Percentiles rank a stretch among this genome's conserved stretches.
Conservation (phyloP, 2,888 invertebrate species). For the Entomobrya proxima region DNA sequence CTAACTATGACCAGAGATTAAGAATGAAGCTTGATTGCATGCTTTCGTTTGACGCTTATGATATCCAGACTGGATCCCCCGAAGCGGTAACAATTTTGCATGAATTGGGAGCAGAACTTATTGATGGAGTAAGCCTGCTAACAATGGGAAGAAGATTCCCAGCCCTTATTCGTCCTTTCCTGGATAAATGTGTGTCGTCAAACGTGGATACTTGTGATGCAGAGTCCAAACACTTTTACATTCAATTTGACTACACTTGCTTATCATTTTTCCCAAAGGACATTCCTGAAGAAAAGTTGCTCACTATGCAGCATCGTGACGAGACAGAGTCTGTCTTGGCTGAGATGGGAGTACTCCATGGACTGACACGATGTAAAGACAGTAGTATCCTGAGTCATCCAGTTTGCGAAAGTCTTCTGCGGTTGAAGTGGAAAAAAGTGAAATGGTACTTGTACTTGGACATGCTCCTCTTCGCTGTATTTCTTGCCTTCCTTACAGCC, state of each 20-base stretch:
- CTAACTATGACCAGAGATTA: too few relatives aligned
- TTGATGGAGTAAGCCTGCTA: conserved; percentile 74
- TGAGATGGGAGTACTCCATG: conserved; percentile 75
- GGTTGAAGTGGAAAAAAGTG: conserved; percentile 76
- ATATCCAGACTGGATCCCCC: conserved; percentile 74
- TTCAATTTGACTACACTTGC: conserved; percentile 75
- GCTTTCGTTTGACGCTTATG: neutral
- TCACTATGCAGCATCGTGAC: conserved; percentile 74
- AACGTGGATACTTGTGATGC: conserved; percentile 75
- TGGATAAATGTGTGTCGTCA: conserved; percentile 75
- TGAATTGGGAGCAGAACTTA: conserved; percentile 75
- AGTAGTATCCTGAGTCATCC: conserved; percentile 75
- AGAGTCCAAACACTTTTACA: conserved; percentile 75
- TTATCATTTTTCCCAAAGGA: conserved; percentile 75
- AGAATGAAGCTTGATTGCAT: too few relatives aligned
- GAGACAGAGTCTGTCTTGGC: conserved; percentile 74
- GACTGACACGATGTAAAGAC: conserved; percentile 74
- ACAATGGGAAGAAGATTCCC: conserved; percentile 75
- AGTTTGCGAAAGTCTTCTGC: conserved; percentile 75
- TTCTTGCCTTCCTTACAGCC: conserved; percentile 75
- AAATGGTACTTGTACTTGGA: conserved; percentile 76
- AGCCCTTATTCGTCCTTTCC: conserved; percentile 72
- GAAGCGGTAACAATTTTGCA: conserved; percentile 74
- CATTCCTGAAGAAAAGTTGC: conserved; percentile 74
- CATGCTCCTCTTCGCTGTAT: conserved; percentile 75